These are phyloP conservation scores for Cantharis flavilabris DNA, from an alignment of 2,888 invertebrate species.

Conservation along the genomic window DNA sequence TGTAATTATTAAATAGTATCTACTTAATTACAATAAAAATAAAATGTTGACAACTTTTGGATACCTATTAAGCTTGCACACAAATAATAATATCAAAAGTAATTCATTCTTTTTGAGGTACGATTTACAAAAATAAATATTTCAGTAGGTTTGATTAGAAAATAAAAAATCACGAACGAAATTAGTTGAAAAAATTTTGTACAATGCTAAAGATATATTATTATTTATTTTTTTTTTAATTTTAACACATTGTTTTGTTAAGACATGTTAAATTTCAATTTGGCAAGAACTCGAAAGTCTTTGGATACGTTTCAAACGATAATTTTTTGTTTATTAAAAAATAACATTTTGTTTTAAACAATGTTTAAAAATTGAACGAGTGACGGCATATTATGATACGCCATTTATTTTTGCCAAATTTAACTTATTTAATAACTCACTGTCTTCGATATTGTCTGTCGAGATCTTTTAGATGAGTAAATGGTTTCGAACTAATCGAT, in stretches of 20 bases:
- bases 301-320: slow-evolving; percentile 7
- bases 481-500: slow-evolving; percentile 48
- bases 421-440: background rate
- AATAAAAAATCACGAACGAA: background rate
- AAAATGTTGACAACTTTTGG: background rate
- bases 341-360: background rate
- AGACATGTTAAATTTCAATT: background rate
- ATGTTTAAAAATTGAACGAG: background rate
- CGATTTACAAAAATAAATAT: background rate
- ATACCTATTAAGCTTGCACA: background rate
- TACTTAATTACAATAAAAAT: slow-evolving; percentile 4
- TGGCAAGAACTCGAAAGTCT: slow-evolving; percentile 14
- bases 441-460: slow-evolving; percentile 38
- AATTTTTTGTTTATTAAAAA: background rate
- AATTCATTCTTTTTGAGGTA: background rate
- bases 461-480: slow-evolving; percentile 49
- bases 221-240: background rate
- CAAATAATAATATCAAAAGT: background rate
- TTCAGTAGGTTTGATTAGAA: background rate
- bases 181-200: slow-evolving; percentile 1
- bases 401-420: background rate
- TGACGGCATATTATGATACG: background rate
- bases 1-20: background rate
- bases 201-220: background rate
- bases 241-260: slow-evolving; percentile 3